These are phyloP conservation scores for Aleiodes alternator DNA, from an alignment of 2,888 invertebrate species.

Conservation along the genomic window DNA sequence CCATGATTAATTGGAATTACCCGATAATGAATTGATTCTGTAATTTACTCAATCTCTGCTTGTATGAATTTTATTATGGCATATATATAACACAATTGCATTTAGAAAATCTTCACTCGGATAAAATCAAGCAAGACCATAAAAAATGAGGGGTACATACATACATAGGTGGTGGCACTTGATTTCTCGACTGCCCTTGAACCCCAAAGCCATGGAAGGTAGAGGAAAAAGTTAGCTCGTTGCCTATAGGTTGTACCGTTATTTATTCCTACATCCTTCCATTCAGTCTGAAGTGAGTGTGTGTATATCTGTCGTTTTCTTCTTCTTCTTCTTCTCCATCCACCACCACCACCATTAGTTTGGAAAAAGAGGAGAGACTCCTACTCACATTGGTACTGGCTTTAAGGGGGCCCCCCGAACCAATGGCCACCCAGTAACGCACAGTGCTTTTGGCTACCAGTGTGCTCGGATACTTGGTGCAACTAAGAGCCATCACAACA, in stretches of 20 bases:
- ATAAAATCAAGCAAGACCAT: conserved; percentile 35
- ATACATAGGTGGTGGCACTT: conserved; percentile 52
- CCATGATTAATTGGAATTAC: conserved; percentile 20
- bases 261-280: conserved; percentile 69
- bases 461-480: conserved; percentile 50
- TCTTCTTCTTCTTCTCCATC: too few relatives aligned
- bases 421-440: conserved; percentile 62
- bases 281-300: conserved; percentile 40
- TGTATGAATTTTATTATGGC: too few relatives aligned
- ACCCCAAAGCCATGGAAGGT: conserved; percentile 61
- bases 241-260: conserved; percentile 71
- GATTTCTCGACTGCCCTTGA: conserved; percentile 70
- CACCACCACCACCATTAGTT: conserved; percentile 59
- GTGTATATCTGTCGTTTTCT: conserved; percentile 63
- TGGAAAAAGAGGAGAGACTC: conserved; percentile 47
- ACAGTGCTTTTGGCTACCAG: conserved; percentile 53
- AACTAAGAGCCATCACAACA: conserved; percentile 42
- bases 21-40: conserved; percentile 20
- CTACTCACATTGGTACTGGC: conserved; percentile 7
- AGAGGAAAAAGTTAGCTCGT: conserved; percentile 44
- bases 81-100: not conserved
- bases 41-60: too few relatives aligned
- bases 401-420: conserved; percentile 47
- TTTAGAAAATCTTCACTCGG: not conserved
- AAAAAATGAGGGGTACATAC: conserved; percentile 45